Percentiles rank a stretch among this genome's conserved stretches.
These are phyloP conservation scores for Pterocles burchelli DNA, from an alignment of 2,113 vertebrate genomes.

Conservation along the genomic window DNA sequence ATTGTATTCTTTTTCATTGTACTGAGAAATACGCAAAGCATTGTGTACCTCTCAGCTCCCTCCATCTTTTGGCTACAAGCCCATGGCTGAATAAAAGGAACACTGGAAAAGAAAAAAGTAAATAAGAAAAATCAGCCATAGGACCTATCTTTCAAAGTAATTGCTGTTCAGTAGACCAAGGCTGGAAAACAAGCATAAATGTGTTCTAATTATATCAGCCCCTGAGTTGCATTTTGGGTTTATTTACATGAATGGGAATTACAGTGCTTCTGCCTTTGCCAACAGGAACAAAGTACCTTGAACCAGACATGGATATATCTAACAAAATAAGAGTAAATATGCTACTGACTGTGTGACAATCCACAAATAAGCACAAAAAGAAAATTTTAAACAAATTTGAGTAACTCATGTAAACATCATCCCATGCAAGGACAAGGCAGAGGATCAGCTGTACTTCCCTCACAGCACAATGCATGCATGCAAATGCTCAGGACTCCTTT, in stretches of 20 bases:
- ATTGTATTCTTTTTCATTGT: background rate
- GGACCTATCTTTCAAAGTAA: slow-evolving; percentile 68
- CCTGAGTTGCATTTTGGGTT: slow-evolving; percentile 53
- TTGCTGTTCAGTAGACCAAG: slow-evolving; percentile 68
- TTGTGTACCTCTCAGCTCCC: background rate
- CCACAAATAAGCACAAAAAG: background rate
- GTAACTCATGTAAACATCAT: background rate
- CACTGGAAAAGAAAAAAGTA: background rate
- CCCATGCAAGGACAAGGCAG: background rate
- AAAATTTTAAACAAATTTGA: slow-evolving; percentile 8
- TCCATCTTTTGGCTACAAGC: slow-evolving; percentile 11
- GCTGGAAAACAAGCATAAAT: slow-evolving; percentile 63
- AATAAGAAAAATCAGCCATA: background rate
- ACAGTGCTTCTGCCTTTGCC: slow-evolving; percentile 61
- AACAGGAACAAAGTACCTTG: slow-evolving; percentile 60
- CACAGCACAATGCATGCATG: background rate
- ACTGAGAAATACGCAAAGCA: background rate
- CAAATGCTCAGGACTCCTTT: background rate
- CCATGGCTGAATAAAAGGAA: background rate
- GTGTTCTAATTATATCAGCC: slow-evolving; percentile 64
- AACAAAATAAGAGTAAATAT: background rate
- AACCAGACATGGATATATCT: slow-evolving; percentile 49
- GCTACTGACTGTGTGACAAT: background rate
- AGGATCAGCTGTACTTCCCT: background rate
- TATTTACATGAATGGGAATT: slow-evolving; percentile 46